Percentiles rank a stretch among this genome's conserved stretches.
Evolutionary conservation across 2,888 invertebrate species (phyloP).

Genomic region (Unio delphinus): DNA sequence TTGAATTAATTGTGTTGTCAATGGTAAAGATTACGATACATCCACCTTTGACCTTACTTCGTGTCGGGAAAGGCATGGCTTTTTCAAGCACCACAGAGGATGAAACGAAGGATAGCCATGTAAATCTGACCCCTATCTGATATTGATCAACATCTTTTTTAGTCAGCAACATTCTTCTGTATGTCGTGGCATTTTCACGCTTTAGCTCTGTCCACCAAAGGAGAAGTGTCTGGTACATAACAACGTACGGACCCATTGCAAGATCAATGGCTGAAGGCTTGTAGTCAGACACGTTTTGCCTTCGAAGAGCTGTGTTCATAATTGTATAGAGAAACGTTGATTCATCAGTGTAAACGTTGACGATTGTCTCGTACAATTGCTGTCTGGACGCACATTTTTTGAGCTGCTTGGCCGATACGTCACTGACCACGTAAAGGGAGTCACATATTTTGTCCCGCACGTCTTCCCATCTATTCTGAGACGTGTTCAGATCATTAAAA

Average conservation of each 20-base stretch:
- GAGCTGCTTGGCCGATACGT: constrained; percentile 9
- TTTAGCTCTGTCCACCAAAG: constrained; percentile 25
- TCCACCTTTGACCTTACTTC: constrained; percentile 5
- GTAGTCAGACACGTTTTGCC: constrained; percentile 23
- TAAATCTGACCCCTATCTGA: constrained; percentile 21
- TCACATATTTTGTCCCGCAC: constrained; percentile 32
- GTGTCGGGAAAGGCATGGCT: constrained; percentile 32
- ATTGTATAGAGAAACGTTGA: constrained; percentile 24
- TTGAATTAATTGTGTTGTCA: constrained; percentile 6
- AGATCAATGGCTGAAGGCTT: constrained; percentile 33
- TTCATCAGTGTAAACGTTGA: constrained; percentile 33
- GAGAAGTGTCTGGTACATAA: constrained; percentile 33
- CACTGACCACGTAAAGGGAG: constrained; percentile 19
- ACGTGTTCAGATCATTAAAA: constrained; percentile 17
- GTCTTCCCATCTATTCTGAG: constrained; percentile 22
- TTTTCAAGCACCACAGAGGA: constrained; percentile 17
- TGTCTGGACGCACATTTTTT: constrained; percentile 15
- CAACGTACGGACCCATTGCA: constrained; percentile 35
- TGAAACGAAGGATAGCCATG: constrained; percentile 37
- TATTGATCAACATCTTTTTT: constrained; percentile 21
- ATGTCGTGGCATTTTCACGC: constrained; percentile 20
- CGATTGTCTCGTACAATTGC: constrained; percentile 21
- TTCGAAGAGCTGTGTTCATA: constrained; percentile 31
- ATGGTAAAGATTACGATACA: constrained; percentile 2
- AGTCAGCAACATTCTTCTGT: constrained; percentile 25